Percentiles rank a stretch among this genome's conserved stretches.
Evolutionary conservation across 2,888 invertebrate species (phyloP).

Genomic region (Antitype chi): DNA sequence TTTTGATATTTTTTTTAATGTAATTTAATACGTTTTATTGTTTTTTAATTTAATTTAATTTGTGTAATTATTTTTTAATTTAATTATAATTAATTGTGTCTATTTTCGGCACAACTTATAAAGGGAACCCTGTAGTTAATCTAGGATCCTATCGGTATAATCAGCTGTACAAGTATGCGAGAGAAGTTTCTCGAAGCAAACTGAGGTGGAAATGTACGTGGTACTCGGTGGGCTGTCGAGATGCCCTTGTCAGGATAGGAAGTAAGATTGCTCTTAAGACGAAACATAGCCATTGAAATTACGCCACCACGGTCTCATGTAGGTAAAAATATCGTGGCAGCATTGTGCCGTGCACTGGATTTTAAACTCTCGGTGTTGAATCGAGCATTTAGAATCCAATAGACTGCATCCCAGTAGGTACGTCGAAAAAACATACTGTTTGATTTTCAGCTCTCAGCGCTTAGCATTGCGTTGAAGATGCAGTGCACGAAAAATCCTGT

Average conservation of each 20-base stretch:
- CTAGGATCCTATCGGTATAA: slow-evolving; percentile 32
- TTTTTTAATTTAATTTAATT: neutral
- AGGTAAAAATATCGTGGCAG: too few species aligned
- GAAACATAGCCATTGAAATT: slow-evolving; percentile 39
- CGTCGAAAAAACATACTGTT: too few species aligned
- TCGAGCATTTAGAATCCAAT: too few species aligned
- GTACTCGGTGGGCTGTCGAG: slow-evolving; percentile 33
- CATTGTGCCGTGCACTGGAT: too few species aligned
- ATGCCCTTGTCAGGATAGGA: slow-evolving; percentile 11
- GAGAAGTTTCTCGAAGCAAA: neutral
- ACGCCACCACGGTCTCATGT: too few species aligned
- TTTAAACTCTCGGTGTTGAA: too few species aligned
- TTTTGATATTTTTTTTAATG: neutral
- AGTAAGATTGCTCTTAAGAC: slow-evolving; percentile 20
- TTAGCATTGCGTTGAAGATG: too few species aligned
- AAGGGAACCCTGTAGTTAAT: slow-evolving; percentile 22
- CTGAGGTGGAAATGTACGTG: slow-evolving; percentile 49
- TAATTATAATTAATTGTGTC: slow-evolving; percentile 18
- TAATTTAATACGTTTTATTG: neutral
- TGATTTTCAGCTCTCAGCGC: too few species aligned
- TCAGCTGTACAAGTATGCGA: neutral
- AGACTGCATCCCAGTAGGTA: too few species aligned
- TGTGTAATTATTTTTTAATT: neutral
- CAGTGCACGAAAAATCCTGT: too few species aligned
- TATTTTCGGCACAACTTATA: slow-evolving; percentile 41